Conservation (phyloP, 2,888 invertebrate genomes). For the Aplocera efformata region DNA sequence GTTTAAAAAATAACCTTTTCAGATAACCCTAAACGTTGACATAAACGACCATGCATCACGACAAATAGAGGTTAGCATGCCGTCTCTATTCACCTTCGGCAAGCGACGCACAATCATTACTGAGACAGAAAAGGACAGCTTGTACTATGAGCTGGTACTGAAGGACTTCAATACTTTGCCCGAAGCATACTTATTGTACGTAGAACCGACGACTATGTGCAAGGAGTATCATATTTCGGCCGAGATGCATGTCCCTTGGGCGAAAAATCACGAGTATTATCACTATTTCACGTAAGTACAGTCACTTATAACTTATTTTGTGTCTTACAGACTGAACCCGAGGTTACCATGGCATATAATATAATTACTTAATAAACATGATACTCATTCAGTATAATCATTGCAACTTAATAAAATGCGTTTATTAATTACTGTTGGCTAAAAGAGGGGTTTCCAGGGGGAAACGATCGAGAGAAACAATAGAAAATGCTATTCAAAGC, state of each 20-base stretch:
- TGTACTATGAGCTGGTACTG: constrained; percentile 82
- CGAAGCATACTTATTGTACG: constrained; percentile 81
- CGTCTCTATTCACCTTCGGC: constrained; percentile 47
- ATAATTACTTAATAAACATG: too few species aligned
- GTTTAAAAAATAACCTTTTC: constrained; percentile 31
- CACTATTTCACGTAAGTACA: constrained; percentile 81
- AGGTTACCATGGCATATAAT: too few species aligned
- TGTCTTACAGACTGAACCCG: too few species aligned
- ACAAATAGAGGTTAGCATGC: constrained; percentile 54
- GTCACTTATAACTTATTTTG: not conserved
- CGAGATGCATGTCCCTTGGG: constrained; percentile 84
- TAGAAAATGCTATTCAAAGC: too few species aligned
- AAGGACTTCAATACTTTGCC: constrained; percentile 79
- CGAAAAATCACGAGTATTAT: constrained; percentile 80
- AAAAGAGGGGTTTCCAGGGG: too few species aligned
- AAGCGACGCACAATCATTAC: constrained; percentile 58
- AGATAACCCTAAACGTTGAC: constrained; percentile 84
- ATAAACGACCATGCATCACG: constrained; percentile 76
- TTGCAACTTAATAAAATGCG: too few species aligned
- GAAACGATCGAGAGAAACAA: too few species aligned
- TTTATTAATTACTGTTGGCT: too few species aligned
- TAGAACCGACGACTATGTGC: constrained; percentile 76
- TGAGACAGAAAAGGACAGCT: constrained; percentile 78
- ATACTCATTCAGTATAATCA: too few species aligned
- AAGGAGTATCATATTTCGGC: constrained; percentile 80